Percentiles rank a stretch among this genome's conserved stretches.
Evolutionary conservation across 1,140 invertebrate genomes (phyloP).

Genomic region (Leptopilina clavipes): DNA sequence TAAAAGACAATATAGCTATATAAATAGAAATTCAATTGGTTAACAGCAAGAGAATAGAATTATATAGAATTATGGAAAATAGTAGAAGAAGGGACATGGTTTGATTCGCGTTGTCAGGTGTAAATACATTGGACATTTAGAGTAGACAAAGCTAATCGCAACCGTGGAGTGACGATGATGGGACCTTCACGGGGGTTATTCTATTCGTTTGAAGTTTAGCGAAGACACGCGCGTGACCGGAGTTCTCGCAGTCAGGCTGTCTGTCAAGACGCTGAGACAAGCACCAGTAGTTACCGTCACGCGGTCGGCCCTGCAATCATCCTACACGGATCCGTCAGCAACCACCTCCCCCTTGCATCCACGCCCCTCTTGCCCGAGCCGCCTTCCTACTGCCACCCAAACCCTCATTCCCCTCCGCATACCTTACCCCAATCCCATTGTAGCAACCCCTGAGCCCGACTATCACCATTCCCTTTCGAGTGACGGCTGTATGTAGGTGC

Average conservation of each 20-base stretch:
- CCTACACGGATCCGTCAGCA: constrained; percentile 56
- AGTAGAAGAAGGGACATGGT: no score
- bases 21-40: no score
- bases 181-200: constrained; percentile 52
- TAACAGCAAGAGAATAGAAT: no score
- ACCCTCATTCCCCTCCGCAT: constrained; percentile 37
- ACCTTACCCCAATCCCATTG: constrained; percentile 48
- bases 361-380: constrained; percentile 15
- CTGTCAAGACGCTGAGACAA: constrained; percentile 60
- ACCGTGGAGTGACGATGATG: constrained; percentile 44
- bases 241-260: constrained; percentile 61
- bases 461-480: constrained; percentile 67
- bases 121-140: background rate
- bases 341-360: constrained; percentile 6
- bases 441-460: constrained; percentile 66
- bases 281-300: constrained; percentile 72
- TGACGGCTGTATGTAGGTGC: constrained; percentile 67
- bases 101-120: no score
- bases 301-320: constrained; percentile 70
- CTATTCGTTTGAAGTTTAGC: constrained; percentile 40
- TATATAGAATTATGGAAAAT: no score
- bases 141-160: background rate
- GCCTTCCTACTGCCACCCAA: constrained; percentile 30
- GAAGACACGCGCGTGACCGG: constrained; percentile 65
- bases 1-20: no score